Conservation (phyloP, 1,140 invertebrate genomes). For the Danaus melanippus region DNA sequence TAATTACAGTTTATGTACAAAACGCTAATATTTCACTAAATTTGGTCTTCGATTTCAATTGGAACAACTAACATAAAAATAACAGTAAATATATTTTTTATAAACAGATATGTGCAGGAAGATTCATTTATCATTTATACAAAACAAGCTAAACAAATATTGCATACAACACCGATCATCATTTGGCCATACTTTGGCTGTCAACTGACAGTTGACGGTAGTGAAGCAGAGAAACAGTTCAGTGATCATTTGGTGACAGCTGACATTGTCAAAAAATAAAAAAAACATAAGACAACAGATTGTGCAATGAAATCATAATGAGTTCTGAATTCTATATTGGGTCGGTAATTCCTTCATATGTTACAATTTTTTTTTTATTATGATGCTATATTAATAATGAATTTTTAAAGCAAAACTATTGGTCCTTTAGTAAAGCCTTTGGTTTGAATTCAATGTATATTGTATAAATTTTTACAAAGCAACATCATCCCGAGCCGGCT, state of each 20-base stretch:
- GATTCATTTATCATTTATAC: not conserved
- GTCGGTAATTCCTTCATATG: too few species aligned
- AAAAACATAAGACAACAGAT: too few species aligned
- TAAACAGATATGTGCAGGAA: constrained; percentile 7
- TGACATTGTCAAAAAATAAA: too few species aligned
- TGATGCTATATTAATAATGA: not conserved
- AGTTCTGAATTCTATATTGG: too few species aligned
- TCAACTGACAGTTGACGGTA: too few species aligned
- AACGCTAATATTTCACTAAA: constrained; percentile 19
- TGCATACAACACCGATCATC: too few species aligned
- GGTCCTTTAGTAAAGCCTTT: constrained; percentile 17
- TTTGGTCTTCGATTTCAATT: constrained; percentile 20
- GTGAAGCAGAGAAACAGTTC: too few species aligned
- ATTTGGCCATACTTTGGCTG: too few species aligned
- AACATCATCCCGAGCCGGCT: constrained; percentile 9
- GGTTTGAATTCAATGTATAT: constrained; percentile 12
- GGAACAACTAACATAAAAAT: constrained; percentile 10
- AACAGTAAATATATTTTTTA: constrained; percentile 13
- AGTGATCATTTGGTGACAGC: too few species aligned
- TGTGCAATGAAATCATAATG: too few species aligned
- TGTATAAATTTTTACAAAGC: constrained; percentile 1
- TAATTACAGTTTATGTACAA: constrained; percentile 8
- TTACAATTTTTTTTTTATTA: too few species aligned
- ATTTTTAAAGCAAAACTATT: constrained; percentile 13
- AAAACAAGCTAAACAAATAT: too few species aligned